These are phyloP conservation scores for Nymphalis io DNA, from an alignment of 1,140 invertebrate genomes.

Conservation along the genomic window DNA sequence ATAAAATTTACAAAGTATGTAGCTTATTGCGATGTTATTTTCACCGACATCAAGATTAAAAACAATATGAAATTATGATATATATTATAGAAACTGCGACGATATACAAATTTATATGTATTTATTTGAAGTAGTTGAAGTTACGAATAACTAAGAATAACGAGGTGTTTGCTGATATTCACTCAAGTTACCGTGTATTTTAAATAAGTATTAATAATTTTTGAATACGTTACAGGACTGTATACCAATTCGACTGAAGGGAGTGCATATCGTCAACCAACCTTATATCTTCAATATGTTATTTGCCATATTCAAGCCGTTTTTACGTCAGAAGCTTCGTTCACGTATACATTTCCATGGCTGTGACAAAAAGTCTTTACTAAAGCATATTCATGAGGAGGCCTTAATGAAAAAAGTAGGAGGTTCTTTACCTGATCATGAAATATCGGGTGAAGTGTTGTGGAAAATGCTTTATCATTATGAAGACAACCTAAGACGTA, in stretches of 20 bases:
- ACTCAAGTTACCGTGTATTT: no score
- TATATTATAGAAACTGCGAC: no score
- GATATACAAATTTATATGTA: no score
- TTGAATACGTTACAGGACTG: conserved; percentile 83
- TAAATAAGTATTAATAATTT: not conserved
- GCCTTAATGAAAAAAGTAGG: conserved; percentile 89
- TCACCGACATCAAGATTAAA: no score
- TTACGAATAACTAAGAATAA: no score
- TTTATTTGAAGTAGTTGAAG: no score
- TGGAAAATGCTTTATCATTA: conserved; percentile 74
- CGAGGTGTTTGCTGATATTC: no score
- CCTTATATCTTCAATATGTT: conserved; percentile 93
- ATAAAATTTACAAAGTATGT: no score
- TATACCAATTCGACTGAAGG: conserved; percentile 90
- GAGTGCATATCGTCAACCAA: conserved; percentile 93
- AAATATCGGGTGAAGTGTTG: conserved; percentile 66
- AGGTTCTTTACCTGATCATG: conserved; percentile 85
- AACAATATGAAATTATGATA: no score
- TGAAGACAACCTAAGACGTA: conserved; percentile 73
- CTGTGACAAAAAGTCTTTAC: conserved; percentile 88
- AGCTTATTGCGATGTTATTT: no score
- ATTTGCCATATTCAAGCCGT: conserved; percentile 93
- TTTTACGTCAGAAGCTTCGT: conserved; percentile 88
- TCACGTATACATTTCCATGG: conserved; percentile 91
- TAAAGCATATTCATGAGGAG: conserved; percentile 88